Percentiles rank a stretch among this genome's conserved stretches.
Evolutionary conservation across 1,140 invertebrate species (phyloP).

Genomic region (Conus betulinus): DNA sequence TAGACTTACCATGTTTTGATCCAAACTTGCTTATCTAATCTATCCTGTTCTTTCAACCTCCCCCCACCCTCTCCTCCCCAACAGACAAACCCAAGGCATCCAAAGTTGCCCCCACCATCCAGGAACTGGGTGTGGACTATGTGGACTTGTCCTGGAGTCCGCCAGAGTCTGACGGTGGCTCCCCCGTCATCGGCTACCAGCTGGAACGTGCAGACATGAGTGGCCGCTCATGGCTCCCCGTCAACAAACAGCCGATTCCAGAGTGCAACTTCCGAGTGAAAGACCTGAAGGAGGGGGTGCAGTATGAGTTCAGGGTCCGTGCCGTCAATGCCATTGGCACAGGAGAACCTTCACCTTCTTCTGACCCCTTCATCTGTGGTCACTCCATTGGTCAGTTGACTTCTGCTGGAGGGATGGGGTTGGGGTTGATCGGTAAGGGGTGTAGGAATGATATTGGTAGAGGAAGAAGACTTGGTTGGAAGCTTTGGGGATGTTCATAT

Average conservation of each 20-base stretch:
- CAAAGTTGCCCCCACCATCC: conserved; percentile 78
- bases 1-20: not conserved
- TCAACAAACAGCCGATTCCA: conserved; percentile 89
- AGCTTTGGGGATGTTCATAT: too few species aligned
- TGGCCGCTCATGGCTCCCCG: conserved; percentile 89
- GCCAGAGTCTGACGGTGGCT: conserved; percentile 98
- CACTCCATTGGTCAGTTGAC: conserved; percentile 81
- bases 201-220: conserved; percentile 79
- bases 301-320: conserved; percentile 97
- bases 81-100: conserved; percentile 65
- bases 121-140: conserved; percentile 94
- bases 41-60: not conserved
- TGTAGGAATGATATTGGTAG: too few species aligned
- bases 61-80: conserved; percentile 1
- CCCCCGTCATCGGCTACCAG: conserved; percentile 88
- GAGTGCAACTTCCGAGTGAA: conserved; percentile 91
- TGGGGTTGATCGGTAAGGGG: too few species aligned
- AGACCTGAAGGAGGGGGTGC: conserved; percentile 86
- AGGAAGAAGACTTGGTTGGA: too few species aligned
- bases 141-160: conserved; percentile 97
- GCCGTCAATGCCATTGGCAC: conserved; percentile 97
- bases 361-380: conserved; percentile 82
- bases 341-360: conserved; percentile 87
- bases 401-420: not conserved
- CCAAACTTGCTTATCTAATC: conserved; percentile 5